Base-by-base conservation (phyloP, 2,888 invertebrate species). In the Hanleya hanleyi region DNA sequence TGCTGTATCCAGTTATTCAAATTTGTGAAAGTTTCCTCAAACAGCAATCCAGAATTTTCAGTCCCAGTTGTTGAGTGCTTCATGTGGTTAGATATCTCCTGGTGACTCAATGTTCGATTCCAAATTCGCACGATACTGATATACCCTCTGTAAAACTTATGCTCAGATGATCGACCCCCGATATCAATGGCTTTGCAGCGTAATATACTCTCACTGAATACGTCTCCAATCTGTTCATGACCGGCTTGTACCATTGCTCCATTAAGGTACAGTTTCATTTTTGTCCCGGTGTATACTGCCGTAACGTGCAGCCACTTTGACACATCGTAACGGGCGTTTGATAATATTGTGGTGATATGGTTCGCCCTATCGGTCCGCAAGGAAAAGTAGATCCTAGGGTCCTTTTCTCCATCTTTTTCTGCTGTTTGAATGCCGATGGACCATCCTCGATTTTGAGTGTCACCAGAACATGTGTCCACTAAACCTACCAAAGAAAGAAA, bases 241-340 rank as follows among this genome's bases (percentile, higher is more conserved):
- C 76, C 69, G 0, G 79, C 76, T 0, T 80, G 76, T 7, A 87
- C 82, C 67, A 79, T 77, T 7, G 84, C 86, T 0, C 84, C 83
- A 67, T 86, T 82, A 41, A 87, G 76, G 70, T 81, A 87, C 36
- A 88, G 69, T 64, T 69, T 75, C 75, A 85, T 76, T n/a, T 70
- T 64, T 18, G 69, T 26, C 6, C 83, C 83, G 68, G 85, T 80
- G 71, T 85, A 87, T 0, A 84, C 76, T 0, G 82, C 84, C 6
- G 86, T 83, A 15, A 87, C 71, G 71, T 86, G 82, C 0, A 78
- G 73, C 87, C 87, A 87, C 6, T 69, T 67, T 7, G 78, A 76
- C 0, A 83, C 83, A 22, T 73, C 71, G 69, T 83, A 86, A 3
- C 69, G 62, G 33, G 67, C 72, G 50, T 81, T 76, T 1, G 83